Base-by-base conservation (phyloP, 2,888 invertebrate species). In the Myopa tessellatipennis region DNA sequence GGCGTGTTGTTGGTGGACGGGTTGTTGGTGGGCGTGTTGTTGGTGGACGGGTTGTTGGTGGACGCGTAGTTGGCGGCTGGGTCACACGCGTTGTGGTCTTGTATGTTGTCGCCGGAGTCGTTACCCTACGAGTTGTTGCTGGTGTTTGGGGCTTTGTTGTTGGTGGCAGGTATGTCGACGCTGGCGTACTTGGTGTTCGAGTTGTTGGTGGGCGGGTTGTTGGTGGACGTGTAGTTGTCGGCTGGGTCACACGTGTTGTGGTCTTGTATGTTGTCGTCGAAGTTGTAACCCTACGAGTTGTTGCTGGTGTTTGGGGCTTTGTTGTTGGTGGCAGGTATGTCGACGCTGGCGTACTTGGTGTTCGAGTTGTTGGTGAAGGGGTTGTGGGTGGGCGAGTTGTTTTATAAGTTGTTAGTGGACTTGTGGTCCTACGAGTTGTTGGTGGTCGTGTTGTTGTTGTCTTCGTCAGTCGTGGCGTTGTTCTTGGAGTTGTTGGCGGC, bases 1-100 rank as follows among this genome's bases (percentile, higher is more conserved):
- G 80, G 79, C 82, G 71, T 12, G 83, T 83, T 0, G 84, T 84
- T 26, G 83, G 55, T 14, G 83, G 76, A 18, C 76, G 74, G 14
- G 80, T 79, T 10, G 83, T 72, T 45, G 79, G 74, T 65, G 69
- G 63, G 63, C 10, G 69, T 26, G 58, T 77, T 16, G 70, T 78
- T 2, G 78, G 77, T 55, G 77, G 68, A 26, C 76, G 78, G 0
- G 77, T 79, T 4, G 78, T 78, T 3, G 72, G 38, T 18, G 60
- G 60, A 2, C n/a, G 58, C 3, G 72, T 72, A 83, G 87, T 7
- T 80, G 83, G 40, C 70, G 77, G 79, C 0, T 74, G 75, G 74
- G 60, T 69, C 71, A 79, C 79, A 74, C 82, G 79, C 45, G 84
- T 81, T 78, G 83, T 77, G 82, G 84, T 74, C 79, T 83, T 60